Percentiles rank a stretch among this genome's conserved stretches.
Evolutionary conservation across 1,140 invertebrate species (phyloP).

Genomic region (Neodiprion virginianus): DNA sequence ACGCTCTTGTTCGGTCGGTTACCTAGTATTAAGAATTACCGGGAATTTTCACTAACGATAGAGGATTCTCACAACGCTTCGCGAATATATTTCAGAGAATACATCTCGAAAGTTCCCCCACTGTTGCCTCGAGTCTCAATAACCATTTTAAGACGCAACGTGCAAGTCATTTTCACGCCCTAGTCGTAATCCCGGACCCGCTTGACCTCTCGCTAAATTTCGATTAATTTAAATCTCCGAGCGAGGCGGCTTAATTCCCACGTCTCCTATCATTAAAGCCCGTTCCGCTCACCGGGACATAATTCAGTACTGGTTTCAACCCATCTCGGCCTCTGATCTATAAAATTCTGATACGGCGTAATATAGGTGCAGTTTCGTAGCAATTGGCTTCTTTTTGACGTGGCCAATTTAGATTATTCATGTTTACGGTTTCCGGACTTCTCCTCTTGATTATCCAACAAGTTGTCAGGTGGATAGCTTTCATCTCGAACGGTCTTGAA

Average conservation of each 20-base stretch:
- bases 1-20: neutral
- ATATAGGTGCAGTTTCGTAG: neutral
- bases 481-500: too few species aligned
- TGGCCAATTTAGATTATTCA: too few species aligned
- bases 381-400: too few species aligned
- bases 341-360: neutral
- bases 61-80: too few species aligned
- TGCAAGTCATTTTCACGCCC: conserved; percentile 9
- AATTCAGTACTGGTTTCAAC: neutral
- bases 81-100: too few species aligned
- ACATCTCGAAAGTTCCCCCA: conserved; percentile 14
- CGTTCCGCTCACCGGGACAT: neutral
- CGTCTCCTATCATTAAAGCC: neutral
- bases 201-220: neutral
- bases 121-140: conserved; percentile 12
- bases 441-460: too few species aligned
- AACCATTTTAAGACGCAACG: neutral
- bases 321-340: neutral
- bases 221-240: too few species aligned
- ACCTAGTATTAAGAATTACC: neutral
- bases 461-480: too few species aligned
- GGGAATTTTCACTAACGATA: neutral
- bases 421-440: too few species aligned
- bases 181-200: neutral
- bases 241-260: neutral